Evolutionary conservation across 2,888 invertebrate genomes (phyloP).

Genomic region (Apoderus coryli): DNA sequence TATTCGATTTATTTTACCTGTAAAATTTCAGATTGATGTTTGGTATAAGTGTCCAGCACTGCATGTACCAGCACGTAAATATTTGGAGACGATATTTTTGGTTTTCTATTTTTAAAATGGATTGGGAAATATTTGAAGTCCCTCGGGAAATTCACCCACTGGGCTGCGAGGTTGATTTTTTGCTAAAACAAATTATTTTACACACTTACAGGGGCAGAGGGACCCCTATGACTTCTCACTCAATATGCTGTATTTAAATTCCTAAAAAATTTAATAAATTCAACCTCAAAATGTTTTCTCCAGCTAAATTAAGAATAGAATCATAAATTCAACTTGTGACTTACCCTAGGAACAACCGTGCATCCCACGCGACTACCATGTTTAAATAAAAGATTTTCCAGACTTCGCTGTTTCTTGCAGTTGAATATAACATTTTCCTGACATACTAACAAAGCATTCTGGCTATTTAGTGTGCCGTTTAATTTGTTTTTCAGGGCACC

Average conservation of each 20-base stretch:
- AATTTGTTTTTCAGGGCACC: constrained; percentile 54
- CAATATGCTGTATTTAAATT: too few relatives aligned
- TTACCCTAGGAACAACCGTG: constrained; percentile 42
- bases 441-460: constrained; percentile 30
- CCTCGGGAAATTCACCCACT: constrained; percentile 38
- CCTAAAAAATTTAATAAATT: too few relatives aligned
- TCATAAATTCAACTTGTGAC: too few relatives aligned
- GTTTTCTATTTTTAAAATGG: constrained; percentile 20
- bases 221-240: too few relatives aligned
- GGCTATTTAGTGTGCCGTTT: constrained; percentile 32
- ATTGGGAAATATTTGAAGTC: constrained; percentile 31
- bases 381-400: constrained; percentile 46
- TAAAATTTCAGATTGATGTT: constrained; percentile 27
- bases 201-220: too few relatives aligned
- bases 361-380: constrained; percentile 38
- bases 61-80: constrained; percentile 26
- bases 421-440: constrained; percentile 24
- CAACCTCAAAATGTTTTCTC: too few relatives aligned
- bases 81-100: constrained; percentile 20
- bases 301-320: too few relatives aligned
- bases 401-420: constrained; percentile 23
- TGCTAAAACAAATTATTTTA: constrained; percentile 25
- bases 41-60: constrained; percentile 24
- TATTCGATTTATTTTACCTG: constrained; percentile 20
- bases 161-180: constrained; percentile 31